Evolutionary conservation across 1,140 invertebrate species (phyloP).

Genomic region (Papilio helenus): DNA sequence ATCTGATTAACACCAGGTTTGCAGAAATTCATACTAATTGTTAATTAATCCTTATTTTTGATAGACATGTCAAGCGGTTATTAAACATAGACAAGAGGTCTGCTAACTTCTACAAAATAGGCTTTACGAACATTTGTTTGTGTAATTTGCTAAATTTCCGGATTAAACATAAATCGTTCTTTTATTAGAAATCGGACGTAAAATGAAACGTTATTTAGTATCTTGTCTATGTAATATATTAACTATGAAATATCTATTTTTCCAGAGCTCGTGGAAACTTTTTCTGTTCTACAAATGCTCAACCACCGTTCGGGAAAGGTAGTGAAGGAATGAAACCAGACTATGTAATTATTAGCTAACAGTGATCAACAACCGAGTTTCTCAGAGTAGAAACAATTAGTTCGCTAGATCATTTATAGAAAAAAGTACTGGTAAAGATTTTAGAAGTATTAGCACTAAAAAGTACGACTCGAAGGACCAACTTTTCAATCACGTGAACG

Average conservation of each 20-base stretch:
- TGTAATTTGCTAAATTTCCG: no score
- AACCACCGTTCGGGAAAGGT: conserved; percentile 58
- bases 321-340: conserved; percentile 55
- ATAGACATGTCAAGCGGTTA: background rate
- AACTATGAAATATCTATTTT: conserved; percentile 41
- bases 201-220: no score
- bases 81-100: no score
- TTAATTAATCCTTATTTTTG: conserved; percentile 5
- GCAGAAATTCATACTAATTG: conserved; percentile 20
- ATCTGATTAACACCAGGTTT: conserved; percentile 66
- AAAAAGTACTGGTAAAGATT: background rate
- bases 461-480: background rate
- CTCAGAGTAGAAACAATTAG: conserved; percentile 20
- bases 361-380: background rate
- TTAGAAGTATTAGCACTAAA: background rate
- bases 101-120: no score
- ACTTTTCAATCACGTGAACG: background rate
- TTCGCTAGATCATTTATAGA: background rate
- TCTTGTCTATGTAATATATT: no score
- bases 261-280: conserved; percentile 69
- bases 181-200: no score
- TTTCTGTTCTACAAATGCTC: conserved; percentile 63
- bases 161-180: no score
- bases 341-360: background rate
- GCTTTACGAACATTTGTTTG: no score